Evolutionary conservation across 2,797 vertebrate genomes (phyloP).

Genomic region (Mus spretus): DNA sequence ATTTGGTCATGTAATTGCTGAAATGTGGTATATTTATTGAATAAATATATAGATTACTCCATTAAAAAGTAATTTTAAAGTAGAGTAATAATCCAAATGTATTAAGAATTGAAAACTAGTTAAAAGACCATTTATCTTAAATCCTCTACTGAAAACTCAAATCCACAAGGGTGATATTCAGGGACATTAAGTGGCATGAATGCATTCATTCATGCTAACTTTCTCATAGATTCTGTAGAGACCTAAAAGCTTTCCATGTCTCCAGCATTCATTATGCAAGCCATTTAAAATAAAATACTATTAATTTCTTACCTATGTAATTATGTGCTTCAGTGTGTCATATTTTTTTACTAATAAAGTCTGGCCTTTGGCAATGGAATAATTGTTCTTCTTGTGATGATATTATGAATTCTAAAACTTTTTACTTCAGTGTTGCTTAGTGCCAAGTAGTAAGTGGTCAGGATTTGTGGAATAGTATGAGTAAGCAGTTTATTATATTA

Average conservation of each 20-base stretch:
- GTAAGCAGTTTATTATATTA: background rate
- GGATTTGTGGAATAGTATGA: background rate
- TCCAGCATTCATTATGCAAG: background rate
- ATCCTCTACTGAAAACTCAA: background rate
- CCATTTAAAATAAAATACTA: background rate
- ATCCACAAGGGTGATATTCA: background rate
- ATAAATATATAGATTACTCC: background rate
- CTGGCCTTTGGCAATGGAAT: background rate
- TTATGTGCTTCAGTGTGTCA: background rate
- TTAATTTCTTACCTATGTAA: background rate
- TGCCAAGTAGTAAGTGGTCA: background rate
- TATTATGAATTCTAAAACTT: background rate
- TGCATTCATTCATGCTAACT: background rate
- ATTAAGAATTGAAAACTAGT: no score
- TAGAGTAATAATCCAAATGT: background rate
- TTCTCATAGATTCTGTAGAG: background rate
- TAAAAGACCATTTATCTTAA: background rate
- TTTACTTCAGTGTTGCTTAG: background rate
- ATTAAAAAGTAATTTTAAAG: slow-evolving; percentile 20
- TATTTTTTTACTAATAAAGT: background rate
- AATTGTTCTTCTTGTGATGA: background rate
- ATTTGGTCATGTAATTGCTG: background rate
- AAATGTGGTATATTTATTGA: background rate
- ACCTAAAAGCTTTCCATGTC: background rate
- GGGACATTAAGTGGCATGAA: background rate